Base-by-base conservation (phyloP, 2,888 invertebrate species). In the Apodemia zela region DNA sequence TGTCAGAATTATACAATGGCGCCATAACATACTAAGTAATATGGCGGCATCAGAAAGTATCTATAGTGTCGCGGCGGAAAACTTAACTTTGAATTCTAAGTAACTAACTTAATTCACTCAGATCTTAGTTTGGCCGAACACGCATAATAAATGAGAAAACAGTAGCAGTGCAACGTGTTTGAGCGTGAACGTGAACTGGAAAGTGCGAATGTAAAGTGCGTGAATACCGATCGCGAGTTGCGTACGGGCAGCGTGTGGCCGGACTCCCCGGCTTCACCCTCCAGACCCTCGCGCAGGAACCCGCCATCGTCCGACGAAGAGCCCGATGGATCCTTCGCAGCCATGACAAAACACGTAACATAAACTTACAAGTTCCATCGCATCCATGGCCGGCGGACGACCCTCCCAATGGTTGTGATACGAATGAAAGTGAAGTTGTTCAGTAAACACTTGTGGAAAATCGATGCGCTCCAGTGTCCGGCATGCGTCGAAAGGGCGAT, bases 231-330 rank as follows among this genome's bases (percentile, higher is more conserved):
- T 85, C 89, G 81, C 68, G 89, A 89, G 86, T 82, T 85, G 87
- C 92, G 89, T 83, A 90, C 91, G 84, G 92, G 92, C 85, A 92
- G 86, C 80, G 92, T 92, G 86, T 89, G 87, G 63, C 89, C 91
- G 67, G 89, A 75, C 77, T 87, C 89, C 68, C 80, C 80, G 70
- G 73, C 80, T 71, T 84, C 86, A 71, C 71, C 79, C 73, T 82
- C 85, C 69, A 75, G 83, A 70, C 80, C 82, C 74, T 84, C 86
- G 66, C 81, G 82, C 84, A 85, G 87, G 83, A 91, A 90, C 68
- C 91, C 92, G 79, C 92, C 92, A 72, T 91, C 92, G 82, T 92
- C 92, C 78, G 91, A 91, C 76, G 92, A 92, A 68, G 92, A 92
- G 78, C 90, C 90, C 78, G 91, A 92, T 68, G 85, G 84, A 69